These are phyloP conservation scores for Trochalopteron elliotii DNA, from an alignment of 2,113 vertebrate genomes.

Conservation along the genomic window DNA sequence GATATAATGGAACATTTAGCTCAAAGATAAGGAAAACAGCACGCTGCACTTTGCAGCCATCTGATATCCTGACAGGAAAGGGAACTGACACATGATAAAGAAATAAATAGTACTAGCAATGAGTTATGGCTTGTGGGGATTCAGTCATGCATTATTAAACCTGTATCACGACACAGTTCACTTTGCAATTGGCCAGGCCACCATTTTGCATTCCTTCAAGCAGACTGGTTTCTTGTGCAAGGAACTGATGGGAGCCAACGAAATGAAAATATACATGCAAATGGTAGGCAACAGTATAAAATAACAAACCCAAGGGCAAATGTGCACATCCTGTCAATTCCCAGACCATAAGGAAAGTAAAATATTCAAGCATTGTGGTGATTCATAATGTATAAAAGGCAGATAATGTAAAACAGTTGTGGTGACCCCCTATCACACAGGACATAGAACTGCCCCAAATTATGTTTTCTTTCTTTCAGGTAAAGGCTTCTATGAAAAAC, in stretches of 20 bases:
- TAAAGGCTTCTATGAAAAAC: not conserved
- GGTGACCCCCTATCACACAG: not conserved
- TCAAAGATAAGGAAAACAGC: conserved; percentile 47
- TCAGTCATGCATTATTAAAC: conserved; percentile 37
- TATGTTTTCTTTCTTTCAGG: not conserved
- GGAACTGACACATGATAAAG: conserved; percentile 27
- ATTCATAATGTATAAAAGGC: conserved; percentile 5
- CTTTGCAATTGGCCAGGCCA: conserved; percentile 2
- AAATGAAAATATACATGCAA: not conserved
- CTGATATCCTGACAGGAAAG: conserved; percentile 57
- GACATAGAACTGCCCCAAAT: not conserved
- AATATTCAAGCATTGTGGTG: not conserved
- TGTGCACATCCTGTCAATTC: not conserved
- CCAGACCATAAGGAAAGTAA: not conserved
- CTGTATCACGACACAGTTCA: not conserved
- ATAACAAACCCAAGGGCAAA: conserved; percentile 39
- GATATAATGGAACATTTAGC: conserved; percentile 32
- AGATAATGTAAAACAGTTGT: not conserved
- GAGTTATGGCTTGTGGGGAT: not conserved
- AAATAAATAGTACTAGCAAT: not conserved
- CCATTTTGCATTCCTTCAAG: conserved; percentile 21
- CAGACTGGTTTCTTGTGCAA: not conserved
- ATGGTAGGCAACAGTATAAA: not conserved
- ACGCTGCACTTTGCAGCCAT: conserved; percentile 6
- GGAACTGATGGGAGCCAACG: not conserved